Evolutionary conservation across 2,797 vertebrate genomes (phyloP).

Genomic region (Mycteria americana): DNA sequence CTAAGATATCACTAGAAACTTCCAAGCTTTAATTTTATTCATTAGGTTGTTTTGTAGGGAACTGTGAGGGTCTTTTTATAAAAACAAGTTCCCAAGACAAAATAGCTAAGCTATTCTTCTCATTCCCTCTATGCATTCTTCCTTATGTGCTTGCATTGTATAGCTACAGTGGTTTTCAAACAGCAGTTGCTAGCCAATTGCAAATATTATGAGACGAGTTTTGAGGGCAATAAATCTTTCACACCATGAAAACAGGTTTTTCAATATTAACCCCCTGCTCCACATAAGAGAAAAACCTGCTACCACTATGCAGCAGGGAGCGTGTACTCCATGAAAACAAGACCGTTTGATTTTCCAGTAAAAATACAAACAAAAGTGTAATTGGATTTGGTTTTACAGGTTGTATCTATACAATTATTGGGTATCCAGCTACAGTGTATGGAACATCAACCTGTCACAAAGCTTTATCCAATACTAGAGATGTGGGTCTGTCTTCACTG

Average conservation of each 20-base stretch:
- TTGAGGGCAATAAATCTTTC: slow-evolving; percentile 32
- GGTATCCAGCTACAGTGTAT: background rate
- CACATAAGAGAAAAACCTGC: slow-evolving; percentile 46
- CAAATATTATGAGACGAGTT: background rate
- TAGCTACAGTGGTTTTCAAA: background rate
- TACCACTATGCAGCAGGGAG: background rate
- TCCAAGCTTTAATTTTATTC: background rate
- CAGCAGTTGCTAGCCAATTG: background rate
- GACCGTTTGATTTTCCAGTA: background rate
- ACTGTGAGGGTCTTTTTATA: background rate
- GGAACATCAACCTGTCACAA: background rate
- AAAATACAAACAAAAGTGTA: background rate
- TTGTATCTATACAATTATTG: background rate
- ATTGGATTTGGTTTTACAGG: background rate
- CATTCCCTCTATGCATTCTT: background rate
- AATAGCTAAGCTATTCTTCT: background rate
- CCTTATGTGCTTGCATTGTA: background rate
- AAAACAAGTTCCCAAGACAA: background rate
- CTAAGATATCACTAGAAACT: background rate
- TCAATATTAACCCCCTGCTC: slow-evolving; percentile 51
- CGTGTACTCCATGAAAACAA: background rate
- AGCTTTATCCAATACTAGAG: background rate
- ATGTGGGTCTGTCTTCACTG: background rate
- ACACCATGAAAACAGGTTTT: slow-evolving; percentile 17
- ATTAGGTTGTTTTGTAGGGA: background rate